Base-by-base conservation (phyloP, 2,113 vertebrate genomes). In the Chlamydotis undulata region DNA sequence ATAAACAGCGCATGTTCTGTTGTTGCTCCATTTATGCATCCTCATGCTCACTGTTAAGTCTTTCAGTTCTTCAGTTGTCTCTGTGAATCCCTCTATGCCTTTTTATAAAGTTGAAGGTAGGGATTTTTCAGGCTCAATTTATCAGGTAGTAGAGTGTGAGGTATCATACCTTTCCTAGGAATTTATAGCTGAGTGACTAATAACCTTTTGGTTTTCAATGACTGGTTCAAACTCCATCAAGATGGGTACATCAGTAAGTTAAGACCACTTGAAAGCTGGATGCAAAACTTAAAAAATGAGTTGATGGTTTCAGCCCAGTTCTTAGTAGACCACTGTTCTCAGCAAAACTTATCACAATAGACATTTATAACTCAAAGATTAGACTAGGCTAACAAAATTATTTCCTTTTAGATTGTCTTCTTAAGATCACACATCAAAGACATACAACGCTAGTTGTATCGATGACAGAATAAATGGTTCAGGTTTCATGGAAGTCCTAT, bases 41-140 rank as follows among this genome's bases (percentile, higher is more conserved):
- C 53, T 61, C 78, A 61, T 50, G 55, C 90, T 81, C 71, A 39
- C 21, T 26, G 6, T 78, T 71, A 81, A 80, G 35, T 28, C 45
- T 71, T 89, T 65, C 14, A 50, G 25, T 83, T 64, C n/a, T 75
- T 77, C 79, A 68, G 7, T 17, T 92, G 23, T 68, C 47, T 78
- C 45, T 37, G 15, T 77, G 43, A 86, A 56, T 75, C 35, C 43
- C 39, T 60, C 15, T 19, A 75, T 60, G 11, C 7, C 12, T 83
- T 90, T 53, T 60, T 41, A 83, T 41, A 43, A 86, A 89, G 49
- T 37, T 45, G 52, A 92, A 86, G 24, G 33, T 17, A 68, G 69
- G 35, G 63, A 65, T 83, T 94, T 83, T 96, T 94, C 56, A 79
- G 35, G 57, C 24, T 91, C 45, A 64, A 29, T 92, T 83, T 83